These are phyloP conservation scores for Teleogryllus occipitalis DNA, from an alignment of 1,140 invertebrate species.

Conservation along the genomic window DNA sequence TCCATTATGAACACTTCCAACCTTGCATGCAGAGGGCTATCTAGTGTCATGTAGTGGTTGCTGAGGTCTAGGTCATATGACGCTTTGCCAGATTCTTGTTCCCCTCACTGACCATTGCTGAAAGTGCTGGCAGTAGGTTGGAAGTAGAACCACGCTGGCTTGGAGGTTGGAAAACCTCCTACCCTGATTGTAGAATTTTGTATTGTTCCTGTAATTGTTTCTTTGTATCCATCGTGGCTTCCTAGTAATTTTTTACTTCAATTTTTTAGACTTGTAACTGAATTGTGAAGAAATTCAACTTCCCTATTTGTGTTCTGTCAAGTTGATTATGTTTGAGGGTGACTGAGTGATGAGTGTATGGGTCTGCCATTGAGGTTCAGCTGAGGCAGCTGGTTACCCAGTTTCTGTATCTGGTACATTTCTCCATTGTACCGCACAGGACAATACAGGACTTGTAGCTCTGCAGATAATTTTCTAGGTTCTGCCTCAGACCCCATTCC, in stretches of 20 bases:
- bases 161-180: background rate
- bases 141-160: background rate
- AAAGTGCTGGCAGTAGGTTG: background rate
- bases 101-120: background rate
- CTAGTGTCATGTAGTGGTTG: background rate
- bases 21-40: background rate
- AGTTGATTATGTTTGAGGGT: background rate
- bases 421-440: background rate
- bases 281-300: background rate
- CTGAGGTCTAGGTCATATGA: background rate
- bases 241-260: conserved; percentile 1
- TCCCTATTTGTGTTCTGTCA: background rate
- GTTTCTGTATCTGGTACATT: background rate
- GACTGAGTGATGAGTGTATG: background rate
- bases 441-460: conserved; percentile 4
- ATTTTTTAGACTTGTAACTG: background rate
- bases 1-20: background rate
- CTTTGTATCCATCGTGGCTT: background rate
- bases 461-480: background rate
- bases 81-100: background rate
- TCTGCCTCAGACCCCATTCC: background rate
- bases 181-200: background rate
- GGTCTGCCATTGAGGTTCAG: background rate
- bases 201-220: conserved; percentile 5
- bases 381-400: background rate